These are phyloP conservation scores for Paralvinella palmiformis DNA, from an alignment of 1,140 invertebrate genomes.

Conservation along the genomic window DNA sequence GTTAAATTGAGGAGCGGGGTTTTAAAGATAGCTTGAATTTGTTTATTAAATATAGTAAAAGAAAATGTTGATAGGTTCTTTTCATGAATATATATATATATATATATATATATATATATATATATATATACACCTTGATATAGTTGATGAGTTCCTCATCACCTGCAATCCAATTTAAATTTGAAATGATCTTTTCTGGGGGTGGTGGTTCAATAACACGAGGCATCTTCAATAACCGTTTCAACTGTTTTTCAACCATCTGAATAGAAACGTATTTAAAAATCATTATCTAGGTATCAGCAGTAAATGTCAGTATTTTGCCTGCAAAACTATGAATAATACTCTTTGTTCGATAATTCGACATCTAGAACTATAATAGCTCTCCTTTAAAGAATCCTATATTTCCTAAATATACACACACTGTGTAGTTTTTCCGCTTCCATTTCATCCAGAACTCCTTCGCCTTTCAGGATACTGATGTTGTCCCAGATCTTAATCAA, in stretches of 20 bases:
- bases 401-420: constrained; percentile 24
- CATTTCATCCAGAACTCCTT: constrained; percentile 47
- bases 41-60: too few relatives aligned
- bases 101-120: background rate
- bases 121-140: constrained; percentile 32
- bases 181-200: constrained; percentile 35
- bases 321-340: too few relatives aligned
- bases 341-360: too few relatives aligned
- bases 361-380: background rate
- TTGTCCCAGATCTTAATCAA: constrained; percentile 48
- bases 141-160: constrained; percentile 34
- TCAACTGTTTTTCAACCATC: constrained; percentile 46
- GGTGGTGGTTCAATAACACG: constrained; percentile 39
- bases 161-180: constrained; percentile 42
- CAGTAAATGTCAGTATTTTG: background rate
- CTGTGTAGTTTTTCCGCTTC: constrained; percentile 38
- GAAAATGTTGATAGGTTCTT: too few relatives aligned
- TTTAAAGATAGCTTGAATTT: too few relatives aligned
- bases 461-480: constrained; percentile 42
- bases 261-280: constrained; percentile 11
- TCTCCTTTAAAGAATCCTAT: background rate
- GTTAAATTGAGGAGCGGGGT: too few relatives aligned
- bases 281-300: background rate
- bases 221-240: constrained; percentile 36
- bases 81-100: background rate